Conservation (phyloP, 2,113 vertebrate genomes). For the Microcebus lehilahytsara region DNA sequence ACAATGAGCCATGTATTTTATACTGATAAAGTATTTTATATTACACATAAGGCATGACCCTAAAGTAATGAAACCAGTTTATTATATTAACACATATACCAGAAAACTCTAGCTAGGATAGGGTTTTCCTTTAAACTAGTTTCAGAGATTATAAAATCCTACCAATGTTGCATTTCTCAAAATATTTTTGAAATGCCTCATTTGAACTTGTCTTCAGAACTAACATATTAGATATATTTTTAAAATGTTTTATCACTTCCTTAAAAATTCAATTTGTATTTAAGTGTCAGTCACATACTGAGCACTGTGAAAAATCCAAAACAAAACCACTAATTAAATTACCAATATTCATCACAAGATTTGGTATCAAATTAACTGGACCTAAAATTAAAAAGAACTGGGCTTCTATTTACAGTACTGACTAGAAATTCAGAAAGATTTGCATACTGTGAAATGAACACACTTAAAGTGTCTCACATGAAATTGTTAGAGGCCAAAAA, state of each 20-base stretch:
- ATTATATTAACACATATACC: not conserved
- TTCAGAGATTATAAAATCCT: not conserved
- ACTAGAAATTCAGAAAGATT: not conserved
- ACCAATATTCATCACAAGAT: not conserved
- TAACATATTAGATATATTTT: not conserved
- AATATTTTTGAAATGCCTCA: not conserved
- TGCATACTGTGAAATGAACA: not conserved
- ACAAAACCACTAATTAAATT: not conserved
- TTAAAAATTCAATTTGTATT: not conserved
- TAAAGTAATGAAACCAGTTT: not conserved
- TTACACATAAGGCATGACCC: not conserved
- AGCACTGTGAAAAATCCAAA: not conserved
- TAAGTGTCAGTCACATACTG: not conserved
- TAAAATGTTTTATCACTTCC: not conserved
- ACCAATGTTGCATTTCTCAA: conserved; percentile 38
- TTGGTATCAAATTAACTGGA: not conserved
- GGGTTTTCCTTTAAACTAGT: not conserved
- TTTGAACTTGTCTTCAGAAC: not conserved
- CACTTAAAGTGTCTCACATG: not conserved
- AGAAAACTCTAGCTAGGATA: not conserved
- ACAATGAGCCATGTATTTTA: not conserved
- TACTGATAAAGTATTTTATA: not conserved
- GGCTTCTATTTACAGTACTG: not conserved
- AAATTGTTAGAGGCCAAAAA: not conserved
- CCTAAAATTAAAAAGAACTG: not conserved